Evolutionary conservation across 2,113 vertebrate genomes (phyloP).

Genomic region (Catharus fuscescens): DNA sequence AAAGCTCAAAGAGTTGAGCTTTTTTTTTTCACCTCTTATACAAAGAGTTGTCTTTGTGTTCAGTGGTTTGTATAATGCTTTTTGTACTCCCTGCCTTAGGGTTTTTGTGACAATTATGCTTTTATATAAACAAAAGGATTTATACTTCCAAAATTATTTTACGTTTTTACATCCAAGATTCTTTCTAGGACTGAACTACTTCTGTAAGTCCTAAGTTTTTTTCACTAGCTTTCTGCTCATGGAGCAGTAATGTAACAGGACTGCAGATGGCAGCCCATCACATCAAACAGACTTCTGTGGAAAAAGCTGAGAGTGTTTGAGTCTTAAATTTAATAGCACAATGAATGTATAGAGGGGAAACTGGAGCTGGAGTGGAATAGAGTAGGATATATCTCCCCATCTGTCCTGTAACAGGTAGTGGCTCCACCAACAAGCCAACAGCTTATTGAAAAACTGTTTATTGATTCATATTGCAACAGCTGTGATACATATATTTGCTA

Average conservation of each 20-base stretch:
- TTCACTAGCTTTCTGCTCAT: background rate
- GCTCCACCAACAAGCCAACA: background rate
- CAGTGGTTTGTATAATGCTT: background rate
- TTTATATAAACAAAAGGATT: background rate
- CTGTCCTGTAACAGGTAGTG: background rate
- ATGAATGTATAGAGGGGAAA: background rate
- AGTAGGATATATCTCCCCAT: background rate
- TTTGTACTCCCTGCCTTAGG: background rate
- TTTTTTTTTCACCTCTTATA: background rate
- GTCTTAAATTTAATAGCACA: background rate
- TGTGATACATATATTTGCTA: background rate
- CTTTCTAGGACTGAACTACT: background rate
- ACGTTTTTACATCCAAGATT: background rate
- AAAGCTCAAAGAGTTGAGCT: background rate
- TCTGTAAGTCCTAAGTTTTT: background rate
- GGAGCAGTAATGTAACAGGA: slow-evolving; percentile 18
- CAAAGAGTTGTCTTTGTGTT: background rate
- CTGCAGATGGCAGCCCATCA: slow-evolving; percentile 67
- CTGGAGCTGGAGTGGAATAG: background rate
- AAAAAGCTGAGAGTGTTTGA: background rate
- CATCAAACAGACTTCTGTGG: background rate
- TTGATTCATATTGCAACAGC: background rate
- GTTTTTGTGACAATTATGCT: background rate
- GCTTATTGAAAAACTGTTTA: background rate
- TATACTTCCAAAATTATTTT: background rate